Percentiles rank a stretch among this genome's conserved stretches.
Evolutionary conservation across 1,140 invertebrate species (phyloP).

Genomic region (Bombus superbus): DNA sequence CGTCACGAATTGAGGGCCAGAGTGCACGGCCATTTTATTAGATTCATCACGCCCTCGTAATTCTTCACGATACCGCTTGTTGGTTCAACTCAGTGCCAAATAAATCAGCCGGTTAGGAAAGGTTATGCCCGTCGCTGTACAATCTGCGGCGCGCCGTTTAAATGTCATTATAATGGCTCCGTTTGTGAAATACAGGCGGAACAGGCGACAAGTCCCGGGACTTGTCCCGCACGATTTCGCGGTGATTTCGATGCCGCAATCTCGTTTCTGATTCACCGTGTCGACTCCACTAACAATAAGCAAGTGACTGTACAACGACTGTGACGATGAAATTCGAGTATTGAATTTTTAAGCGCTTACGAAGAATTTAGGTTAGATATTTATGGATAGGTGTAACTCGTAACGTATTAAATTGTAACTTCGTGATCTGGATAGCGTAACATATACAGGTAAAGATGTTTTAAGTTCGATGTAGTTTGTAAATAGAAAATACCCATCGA

Average conservation of each 20-base stretch:
- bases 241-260: slow-evolving; percentile 35
- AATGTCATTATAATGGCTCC: slow-evolving; percentile 70
- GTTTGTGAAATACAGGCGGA: slow-evolving; percentile 62
- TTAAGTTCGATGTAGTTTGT: too few relatives aligned
- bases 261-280: background rate
- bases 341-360: background rate
- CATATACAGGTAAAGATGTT: too few relatives aligned
- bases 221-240: slow-evolving; percentile 27
- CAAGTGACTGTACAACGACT: background rate
- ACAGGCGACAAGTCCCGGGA: slow-evolving; percentile 11
- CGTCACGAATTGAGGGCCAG: slow-evolving; percentile 54
- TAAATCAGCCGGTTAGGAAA: slow-evolving; percentile 71
- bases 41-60: slow-evolving; percentile 69
- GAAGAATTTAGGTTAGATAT: background rate
- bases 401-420: too few relatives aligned
- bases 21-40: slow-evolving; percentile 62
- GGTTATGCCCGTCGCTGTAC: slow-evolving; percentile 63
- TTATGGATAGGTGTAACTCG: background rate
- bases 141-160: slow-evolving; percentile 63
- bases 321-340: background rate
- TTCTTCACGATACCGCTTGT: slow-evolving; percentile 60
- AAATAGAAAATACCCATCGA: too few relatives aligned
- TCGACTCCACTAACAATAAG: background rate
- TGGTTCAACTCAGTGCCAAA: slow-evolving; percentile 62
- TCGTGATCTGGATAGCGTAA: too few relatives aligned